These are phyloP conservation scores for Peromyscus leucopus DNA, from an alignment of 2,113 vertebrate species.

Conservation along the genomic window DNA sequence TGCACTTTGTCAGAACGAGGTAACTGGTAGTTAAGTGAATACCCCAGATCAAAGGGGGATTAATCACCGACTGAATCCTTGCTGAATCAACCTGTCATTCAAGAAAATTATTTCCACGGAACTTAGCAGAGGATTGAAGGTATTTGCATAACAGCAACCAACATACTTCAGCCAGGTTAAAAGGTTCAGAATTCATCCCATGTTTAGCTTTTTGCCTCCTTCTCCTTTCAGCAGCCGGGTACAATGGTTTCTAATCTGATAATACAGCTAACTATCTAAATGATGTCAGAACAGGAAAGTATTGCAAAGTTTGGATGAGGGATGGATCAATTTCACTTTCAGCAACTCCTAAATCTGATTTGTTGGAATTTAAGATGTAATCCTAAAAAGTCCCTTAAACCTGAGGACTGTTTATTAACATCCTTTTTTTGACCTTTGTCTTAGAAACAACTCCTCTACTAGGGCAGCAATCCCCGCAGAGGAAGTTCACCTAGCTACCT, in stretches of 20 bases:
- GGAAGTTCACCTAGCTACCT: constrained; percentile 14
- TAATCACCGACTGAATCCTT: constrained; percentile 92
- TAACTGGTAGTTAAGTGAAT: constrained; percentile 94
- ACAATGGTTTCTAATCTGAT: constrained; percentile 93
- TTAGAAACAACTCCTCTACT: constrained; percentile 79
- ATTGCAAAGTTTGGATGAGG: constrained; percentile 91
- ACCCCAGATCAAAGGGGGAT: constrained; percentile 95
- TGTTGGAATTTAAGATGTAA: constrained; percentile 94
- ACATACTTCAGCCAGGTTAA: constrained; percentile 93
- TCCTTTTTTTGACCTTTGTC: constrained; percentile 88
- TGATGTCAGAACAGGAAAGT: constrained; percentile 91
- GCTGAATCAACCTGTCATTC: constrained; percentile 95
- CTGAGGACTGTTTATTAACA: constrained; percentile 90
- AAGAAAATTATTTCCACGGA: constrained; percentile 94
- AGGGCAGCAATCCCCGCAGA: neutral
- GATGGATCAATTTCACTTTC: constrained; percentile 94
- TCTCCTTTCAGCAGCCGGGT: constrained; percentile 88
- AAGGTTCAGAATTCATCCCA: constrained; percentile 92
- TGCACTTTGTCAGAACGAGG: constrained; percentile 93
- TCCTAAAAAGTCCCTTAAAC: constrained; percentile 90
- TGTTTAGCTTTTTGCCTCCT: constrained; percentile 90
- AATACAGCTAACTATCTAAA: constrained; percentile 91
- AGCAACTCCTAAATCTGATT: constrained; percentile 93
- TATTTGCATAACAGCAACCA: constrained; percentile 93
- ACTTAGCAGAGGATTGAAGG: constrained; percentile 92